phyloP scores from a whole-genome alignment of 1,140 invertebrate species.

The Drosophila parabipectinata region DNA sequence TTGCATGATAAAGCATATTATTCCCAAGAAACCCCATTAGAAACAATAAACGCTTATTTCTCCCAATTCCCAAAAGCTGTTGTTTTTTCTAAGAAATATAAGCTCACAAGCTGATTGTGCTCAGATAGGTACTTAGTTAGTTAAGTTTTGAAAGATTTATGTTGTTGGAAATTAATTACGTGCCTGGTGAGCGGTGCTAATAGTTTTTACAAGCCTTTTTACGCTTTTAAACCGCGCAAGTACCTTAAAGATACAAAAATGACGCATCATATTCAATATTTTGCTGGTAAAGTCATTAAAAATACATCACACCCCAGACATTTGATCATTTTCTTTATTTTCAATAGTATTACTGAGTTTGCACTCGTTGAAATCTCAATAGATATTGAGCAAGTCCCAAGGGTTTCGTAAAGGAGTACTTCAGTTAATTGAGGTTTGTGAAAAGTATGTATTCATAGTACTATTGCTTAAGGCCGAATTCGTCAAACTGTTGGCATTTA shows the following conservation, averaged over 20 bases:
- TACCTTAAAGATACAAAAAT: conserved; percentile 33
- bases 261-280: conserved; percentile 51
- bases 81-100: not conserved
- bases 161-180: conserved; percentile 15
- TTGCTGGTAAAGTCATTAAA: conserved; percentile 46
- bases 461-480: conserved; percentile 27
- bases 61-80: no score
- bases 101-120: not conserved
- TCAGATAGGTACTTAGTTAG: no score
- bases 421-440: conserved; percentile 33
- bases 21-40: not conserved
- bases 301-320: conserved; percentile 19
- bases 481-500: conserved; percentile 25
- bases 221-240: not conserved
- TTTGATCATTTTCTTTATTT: conserved; percentile 25
- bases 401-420: conserved; percentile 25
- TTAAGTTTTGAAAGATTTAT: conserved; percentile 3
- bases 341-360: conserved; percentile 36
- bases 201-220: conserved; percentile 22
- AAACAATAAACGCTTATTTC: no score
- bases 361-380: conserved; percentile 24
- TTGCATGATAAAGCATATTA: not conserved
- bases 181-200: conserved; percentile 7
- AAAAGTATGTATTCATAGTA: conserved; percentile 11
- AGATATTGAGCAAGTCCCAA: conserved; percentile 25